Evolutionary conservation across 1,140 invertebrate genomes (phyloP), one percentile per base, ranked within the genome.

Genomic region (Cydia strobilella): DNA sequence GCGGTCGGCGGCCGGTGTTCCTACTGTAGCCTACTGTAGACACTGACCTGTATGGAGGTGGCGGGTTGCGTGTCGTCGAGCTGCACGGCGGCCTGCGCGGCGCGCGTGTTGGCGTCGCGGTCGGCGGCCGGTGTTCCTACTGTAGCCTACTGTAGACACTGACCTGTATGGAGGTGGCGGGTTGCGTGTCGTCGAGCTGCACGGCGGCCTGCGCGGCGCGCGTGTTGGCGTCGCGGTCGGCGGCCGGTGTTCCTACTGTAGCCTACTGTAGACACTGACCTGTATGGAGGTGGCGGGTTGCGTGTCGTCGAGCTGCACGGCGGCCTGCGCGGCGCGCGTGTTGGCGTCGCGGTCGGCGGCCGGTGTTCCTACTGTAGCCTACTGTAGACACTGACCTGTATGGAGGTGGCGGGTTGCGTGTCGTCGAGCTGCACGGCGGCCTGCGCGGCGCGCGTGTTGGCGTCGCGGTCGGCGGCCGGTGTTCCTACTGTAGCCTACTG

Each of bases 201-300:
- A 93, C 78, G 7, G 84, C 84, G 7, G 80, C 78, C 80, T 92
- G 91, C 15, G 93, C 93, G 35, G 88, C 86, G 69, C 88, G 86
- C 74, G 92, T 90, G 83, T 94, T 94, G 66, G 87, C 88, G 23
- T 83, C 87, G 75, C 92, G 85, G 79, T 92, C 91, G 20, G 93
- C 83, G 20, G 91, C 93, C 15, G 93, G 86, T 25, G 94, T 90
- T 45, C 94, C 90, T 12, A 93, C 86, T 20, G 94, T 90, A 45
- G 94, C 91, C 3, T n/a, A n/a, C n/a, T n/a, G n/a, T n/a, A n/a
- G n/a, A n/a, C n/a, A n/a, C n/a, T n/a, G n/a, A 93, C 92, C 88
- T 93, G 92, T 76, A 93, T 86, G 18, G 95, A 97, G 73, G 98
- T 99, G 59, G 94, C 93, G 62, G 98, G 97, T 84, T 95, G 93